Evolutionary conservation across 2,888 invertebrate species (phyloP).

Genomic region (Boloria euphrosyne): DNA sequence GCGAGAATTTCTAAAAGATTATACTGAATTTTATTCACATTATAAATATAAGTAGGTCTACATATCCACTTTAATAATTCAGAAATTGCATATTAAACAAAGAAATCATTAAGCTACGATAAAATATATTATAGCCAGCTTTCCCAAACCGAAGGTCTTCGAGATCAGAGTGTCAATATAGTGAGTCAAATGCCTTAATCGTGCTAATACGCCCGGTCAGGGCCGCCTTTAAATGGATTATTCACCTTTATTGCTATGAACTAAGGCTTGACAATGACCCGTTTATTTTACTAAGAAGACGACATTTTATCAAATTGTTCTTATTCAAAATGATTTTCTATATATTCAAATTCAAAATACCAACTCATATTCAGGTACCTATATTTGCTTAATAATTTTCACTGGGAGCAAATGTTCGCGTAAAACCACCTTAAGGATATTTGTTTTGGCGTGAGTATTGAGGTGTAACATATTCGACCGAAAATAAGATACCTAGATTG

Average conservation of each 20-base stretch:
- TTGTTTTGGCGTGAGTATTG: too few relatives aligned
- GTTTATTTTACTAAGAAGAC: constrained; percentile 8
- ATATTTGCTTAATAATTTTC: too few relatives aligned
- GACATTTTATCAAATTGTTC: background rate
- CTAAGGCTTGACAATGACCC: constrained; percentile 24
- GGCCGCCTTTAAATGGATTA: constrained; percentile 37
- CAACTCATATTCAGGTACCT: too few relatives aligned
- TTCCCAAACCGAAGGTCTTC: constrained; percentile 34
- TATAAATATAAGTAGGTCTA: too few relatives aligned
- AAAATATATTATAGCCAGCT: constrained; percentile 27
- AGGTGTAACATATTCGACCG: too few relatives aligned
- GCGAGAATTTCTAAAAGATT: background rate
- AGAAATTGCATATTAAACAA: background rate
- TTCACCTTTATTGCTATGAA: constrained; percentile 36
- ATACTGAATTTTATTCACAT: too few relatives aligned
- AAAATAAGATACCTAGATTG: too few relatives aligned
- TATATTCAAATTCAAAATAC: too few relatives aligned
- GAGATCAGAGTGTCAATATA: constrained; percentile 34
- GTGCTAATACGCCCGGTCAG: constrained; percentile 38
- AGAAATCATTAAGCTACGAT: constrained; percentile 18
- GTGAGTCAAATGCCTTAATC: constrained; percentile 41
- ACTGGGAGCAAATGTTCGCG: too few relatives aligned
- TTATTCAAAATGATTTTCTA: background rate
- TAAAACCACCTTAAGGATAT: too few relatives aligned
- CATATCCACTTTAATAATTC: background rate